Percentiles rank a stretch among this genome's conserved stretches.
phyloP scores from a whole-genome alignment of 2,113 vertebrate genomes.

The Silurus asotus region DNA sequence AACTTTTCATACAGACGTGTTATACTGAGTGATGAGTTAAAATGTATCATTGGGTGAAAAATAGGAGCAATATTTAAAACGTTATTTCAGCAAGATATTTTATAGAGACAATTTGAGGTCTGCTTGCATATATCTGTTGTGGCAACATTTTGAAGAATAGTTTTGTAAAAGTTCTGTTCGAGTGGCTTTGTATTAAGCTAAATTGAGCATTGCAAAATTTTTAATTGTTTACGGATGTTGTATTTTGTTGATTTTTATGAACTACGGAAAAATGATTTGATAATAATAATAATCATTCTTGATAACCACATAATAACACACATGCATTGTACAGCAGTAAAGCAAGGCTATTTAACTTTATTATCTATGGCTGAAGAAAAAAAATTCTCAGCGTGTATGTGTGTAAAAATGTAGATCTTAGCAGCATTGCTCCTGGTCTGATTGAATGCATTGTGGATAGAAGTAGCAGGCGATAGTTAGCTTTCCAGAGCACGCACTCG shows the following conservation, averaged over 20 bases:
- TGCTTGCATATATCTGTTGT: too few species aligned
- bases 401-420: background rate
- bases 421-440: background rate
- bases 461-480: constrained; percentile 56
- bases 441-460: constrained; percentile 57
- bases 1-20: background rate
- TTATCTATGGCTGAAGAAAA: background rate
- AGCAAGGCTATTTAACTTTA: background rate
- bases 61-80: background rate
- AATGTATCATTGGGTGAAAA: background rate
- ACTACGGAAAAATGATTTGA: background rate
- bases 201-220: background rate
- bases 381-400: background rate
- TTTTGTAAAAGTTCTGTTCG: background rate
- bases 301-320: background rate
- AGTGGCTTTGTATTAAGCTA: background rate
- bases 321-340: background rate
- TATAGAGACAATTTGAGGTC: constrained; percentile 12
- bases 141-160: background rate
- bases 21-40: background rate
- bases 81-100: constrained; percentile 4
- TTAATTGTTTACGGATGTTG: background rate
- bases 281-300: background rate
- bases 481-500: constrained; percentile 62
- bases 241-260: background rate